phyloP scores from a whole-genome alignment of 1,140 invertebrate genomes.

The Hypothenemus hampei region DNA sequence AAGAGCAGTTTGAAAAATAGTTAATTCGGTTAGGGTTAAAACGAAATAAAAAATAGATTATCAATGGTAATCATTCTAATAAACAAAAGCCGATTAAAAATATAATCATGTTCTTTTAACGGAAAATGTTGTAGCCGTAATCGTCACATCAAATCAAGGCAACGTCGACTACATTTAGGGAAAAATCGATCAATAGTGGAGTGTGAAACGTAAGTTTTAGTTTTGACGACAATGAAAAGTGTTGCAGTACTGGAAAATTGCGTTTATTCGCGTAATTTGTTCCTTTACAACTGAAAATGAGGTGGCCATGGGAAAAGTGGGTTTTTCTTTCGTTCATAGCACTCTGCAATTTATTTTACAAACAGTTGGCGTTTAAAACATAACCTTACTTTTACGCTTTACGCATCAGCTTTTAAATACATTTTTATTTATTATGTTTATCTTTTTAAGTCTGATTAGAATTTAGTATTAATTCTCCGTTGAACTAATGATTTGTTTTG shows the following conservation, averaged over 20 bases:
- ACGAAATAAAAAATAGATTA: too few species aligned
- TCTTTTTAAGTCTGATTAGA: too few species aligned
- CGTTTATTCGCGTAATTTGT: too few species aligned
- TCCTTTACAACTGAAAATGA: too few species aligned
- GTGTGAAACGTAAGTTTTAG: conserved; percentile 20
- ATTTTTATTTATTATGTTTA: too few species aligned
- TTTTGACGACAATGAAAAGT: background rate
- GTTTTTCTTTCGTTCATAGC: conserved; percentile 5
- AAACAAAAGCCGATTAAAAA: too few species aligned
- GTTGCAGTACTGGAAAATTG: background rate
- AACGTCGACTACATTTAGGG: conserved; percentile 12
- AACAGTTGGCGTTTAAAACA: background rate
- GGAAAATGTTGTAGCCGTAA: conserved; percentile 19
- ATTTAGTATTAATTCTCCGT: too few species aligned
- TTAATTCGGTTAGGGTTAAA: too few species aligned
- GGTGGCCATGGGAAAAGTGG: conserved; percentile 24
- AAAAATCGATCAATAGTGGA: conserved; percentile 29
- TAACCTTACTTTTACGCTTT: too few species aligned
- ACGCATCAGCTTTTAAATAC: too few species aligned
- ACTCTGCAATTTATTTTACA: background rate
- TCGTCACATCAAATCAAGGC: conserved; percentile 17
- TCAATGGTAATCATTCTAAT: too few species aligned
- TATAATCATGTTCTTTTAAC: background rate
- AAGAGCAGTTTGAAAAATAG: too few species aligned
- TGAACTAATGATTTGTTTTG: background rate